A percentile compares a stretch with the other conserved stretches of the same genome.
Conservation (phyloP, 2,888 invertebrate genomes). For the Phortica okadai region DNA sequence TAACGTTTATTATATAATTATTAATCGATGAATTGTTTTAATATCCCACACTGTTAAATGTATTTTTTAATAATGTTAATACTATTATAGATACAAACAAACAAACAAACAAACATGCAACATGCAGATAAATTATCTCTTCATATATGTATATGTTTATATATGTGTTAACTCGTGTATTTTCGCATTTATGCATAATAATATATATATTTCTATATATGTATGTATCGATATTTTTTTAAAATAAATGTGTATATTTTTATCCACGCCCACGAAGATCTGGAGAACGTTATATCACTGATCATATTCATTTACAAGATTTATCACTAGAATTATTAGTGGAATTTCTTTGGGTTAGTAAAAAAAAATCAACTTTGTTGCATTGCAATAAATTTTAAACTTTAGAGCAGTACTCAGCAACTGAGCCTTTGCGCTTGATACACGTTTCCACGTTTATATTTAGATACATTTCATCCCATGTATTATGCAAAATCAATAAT, state of each 20-base stretch:
- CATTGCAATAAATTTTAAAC: too few relatives aligned
- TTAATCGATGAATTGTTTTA: slow-evolving; percentile 19
- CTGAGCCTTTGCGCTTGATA: too few relatives aligned
- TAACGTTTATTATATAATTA: slow-evolving; percentile 37
- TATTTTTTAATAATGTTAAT: slow-evolving; percentile 66
- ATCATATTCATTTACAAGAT: neutral
- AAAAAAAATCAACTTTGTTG: too few relatives aligned
- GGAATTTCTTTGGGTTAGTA: neutral
- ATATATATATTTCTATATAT: slow-evolving; percentile 45
- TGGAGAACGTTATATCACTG: slow-evolving; percentile 11
- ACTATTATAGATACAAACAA: slow-evolving; percentile 45
- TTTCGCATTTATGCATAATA: slow-evolving; percentile 68
- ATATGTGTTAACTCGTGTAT: slow-evolving; percentile 53
- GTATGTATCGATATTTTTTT: slow-evolving; percentile 63
- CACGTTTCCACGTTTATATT: too few relatives aligned
- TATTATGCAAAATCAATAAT: slow-evolving; percentile 1
- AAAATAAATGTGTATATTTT: slow-evolving; percentile 63
- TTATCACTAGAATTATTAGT: neutral
- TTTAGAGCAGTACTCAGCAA: too few relatives aligned
- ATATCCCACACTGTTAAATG: slow-evolving; percentile 50
- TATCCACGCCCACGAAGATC: slow-evolving; percentile 34
- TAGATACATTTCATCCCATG: neutral
- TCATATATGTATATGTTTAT: slow-evolving; percentile 46
- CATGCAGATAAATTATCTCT: slow-evolving; percentile 52
- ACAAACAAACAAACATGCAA: slow-evolving; percentile 10